phyloP scores from a whole-genome alignment of 2,113 vertebrate species.

The Galeopterus variegatus region DNA sequence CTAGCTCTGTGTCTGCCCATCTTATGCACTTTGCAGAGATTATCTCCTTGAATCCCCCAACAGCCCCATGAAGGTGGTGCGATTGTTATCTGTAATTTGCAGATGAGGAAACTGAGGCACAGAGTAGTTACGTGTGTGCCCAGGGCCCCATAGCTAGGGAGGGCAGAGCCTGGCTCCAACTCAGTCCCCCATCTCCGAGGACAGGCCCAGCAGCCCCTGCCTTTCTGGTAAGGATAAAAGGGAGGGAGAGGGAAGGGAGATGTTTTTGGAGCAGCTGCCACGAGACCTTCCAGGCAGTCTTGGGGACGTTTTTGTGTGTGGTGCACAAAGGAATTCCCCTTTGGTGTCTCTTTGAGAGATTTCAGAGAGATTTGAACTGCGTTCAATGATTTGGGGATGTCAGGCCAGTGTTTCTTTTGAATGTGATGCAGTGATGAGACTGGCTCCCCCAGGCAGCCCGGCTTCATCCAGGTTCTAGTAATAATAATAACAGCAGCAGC shows the following conservation, averaged over 20 bases:
- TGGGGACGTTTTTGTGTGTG: background rate
- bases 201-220: background rate
- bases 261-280: background rate
- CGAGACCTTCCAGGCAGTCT: background rate
- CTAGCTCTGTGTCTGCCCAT: background rate
- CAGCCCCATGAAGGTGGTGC: accelerated
- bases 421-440: background rate
- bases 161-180: background rate
- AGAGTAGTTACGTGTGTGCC: background rate
- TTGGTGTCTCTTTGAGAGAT: constrained; percentile 17
- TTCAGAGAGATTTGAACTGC: background rate
- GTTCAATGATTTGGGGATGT: background rate
- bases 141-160: background rate
- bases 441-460: background rate
- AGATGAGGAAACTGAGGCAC: background rate
- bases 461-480: background rate
- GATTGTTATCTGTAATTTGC: background rate
- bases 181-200: background rate
- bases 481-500: accelerated
- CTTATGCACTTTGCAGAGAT: background rate
- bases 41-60: background rate
- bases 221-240: background rate
- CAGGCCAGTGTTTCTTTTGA: background rate
- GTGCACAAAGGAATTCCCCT: background rate
- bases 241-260: background rate